Evolutionary conservation across 1,140 invertebrate species (phyloP).

Genomic region (Drosophila punjabiensis): DNA sequence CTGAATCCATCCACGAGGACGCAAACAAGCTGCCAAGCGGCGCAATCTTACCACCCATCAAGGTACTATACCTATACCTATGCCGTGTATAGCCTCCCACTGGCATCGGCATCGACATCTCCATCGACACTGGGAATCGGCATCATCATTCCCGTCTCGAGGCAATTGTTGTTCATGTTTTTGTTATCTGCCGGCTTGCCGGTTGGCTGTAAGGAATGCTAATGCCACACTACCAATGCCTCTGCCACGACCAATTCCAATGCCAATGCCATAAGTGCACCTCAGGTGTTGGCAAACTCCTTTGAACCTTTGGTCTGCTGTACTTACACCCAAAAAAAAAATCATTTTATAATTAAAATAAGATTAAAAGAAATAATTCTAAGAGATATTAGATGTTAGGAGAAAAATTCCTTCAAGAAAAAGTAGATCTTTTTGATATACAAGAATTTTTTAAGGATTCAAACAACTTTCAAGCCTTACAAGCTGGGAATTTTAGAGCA

Average conservation of each 20-base stretch:
- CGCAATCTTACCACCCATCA: slow-evolving; percentile 38
- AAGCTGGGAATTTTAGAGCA: not conserved
- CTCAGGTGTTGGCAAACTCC: slow-evolving; percentile 68
- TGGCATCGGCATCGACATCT: slow-evolving; percentile 11
- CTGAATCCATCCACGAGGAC: slow-evolving; percentile 70
- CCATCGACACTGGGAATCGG: slow-evolving; percentile 23
- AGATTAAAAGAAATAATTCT: not conserved
- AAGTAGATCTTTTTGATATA: no score
- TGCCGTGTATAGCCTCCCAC: slow-evolving; percentile 18
- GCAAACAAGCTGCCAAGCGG: slow-evolving; percentile 60
- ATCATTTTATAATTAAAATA: not conserved
- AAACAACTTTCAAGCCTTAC: not conserved
- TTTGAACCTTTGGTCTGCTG: slow-evolving; percentile 13
- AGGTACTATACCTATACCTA: slow-evolving; percentile 7
- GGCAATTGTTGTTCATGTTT: slow-evolving; percentile 79
- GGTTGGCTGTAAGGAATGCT: slow-evolving; percentile 80
- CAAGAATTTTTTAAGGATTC: not conserved
- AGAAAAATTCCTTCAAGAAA: not conserved
- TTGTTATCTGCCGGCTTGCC: slow-evolving; percentile 69
- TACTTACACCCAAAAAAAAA: slow-evolving; percentile 32
- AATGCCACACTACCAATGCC: slow-evolving; percentile 57
- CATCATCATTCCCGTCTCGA: slow-evolving; percentile 58
- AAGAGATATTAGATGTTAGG: not conserved
- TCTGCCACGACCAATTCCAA: slow-evolving; percentile 26
- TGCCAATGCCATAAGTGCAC: slow-evolving; percentile 70